Conservation (phyloP, 2,113 vertebrate species). For the Regulus satrapa region DNA sequence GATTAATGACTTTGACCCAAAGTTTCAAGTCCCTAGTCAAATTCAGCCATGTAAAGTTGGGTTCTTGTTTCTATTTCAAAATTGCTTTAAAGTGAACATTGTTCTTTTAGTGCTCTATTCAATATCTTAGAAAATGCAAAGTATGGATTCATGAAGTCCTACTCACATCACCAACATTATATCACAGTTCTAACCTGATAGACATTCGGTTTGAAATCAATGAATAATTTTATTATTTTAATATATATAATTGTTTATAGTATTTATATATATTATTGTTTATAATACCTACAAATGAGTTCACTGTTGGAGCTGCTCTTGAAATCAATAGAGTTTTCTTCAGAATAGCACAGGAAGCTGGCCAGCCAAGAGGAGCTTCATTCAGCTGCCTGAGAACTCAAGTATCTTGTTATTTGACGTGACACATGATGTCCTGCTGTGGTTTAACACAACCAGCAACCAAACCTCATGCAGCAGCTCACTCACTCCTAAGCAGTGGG, state of each 20-base stretch:
- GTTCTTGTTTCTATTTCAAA: not conserved
- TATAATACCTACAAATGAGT: not conserved
- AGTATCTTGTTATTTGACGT: not conserved
- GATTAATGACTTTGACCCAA: conserved; percentile 29
- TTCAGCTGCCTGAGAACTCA: not conserved
- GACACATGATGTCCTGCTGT: not conserved
- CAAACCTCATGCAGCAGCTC: not conserved
- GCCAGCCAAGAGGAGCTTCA: not conserved
- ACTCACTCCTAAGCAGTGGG: not conserved
- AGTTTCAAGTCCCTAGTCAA: not conserved
- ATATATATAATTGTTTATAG: no score
- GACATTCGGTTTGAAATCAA: not conserved
- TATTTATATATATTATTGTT: not conserved
- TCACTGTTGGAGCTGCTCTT: not conserved
- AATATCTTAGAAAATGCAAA: not conserved
- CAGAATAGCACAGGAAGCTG: not conserved
- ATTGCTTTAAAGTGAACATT: not conserved
- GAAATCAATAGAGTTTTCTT: not conserved
- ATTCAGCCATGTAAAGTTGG: not conserved
- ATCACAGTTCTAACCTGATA: not conserved
- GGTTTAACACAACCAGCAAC: not conserved
- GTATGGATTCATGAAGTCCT: not conserved
- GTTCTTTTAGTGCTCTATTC: not conserved
- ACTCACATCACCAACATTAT: not conserved
- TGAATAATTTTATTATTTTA: not conserved